Base-by-base conservation (phyloP, 2,113 vertebrate species). In the Rhinoderma darwinii region DNA sequence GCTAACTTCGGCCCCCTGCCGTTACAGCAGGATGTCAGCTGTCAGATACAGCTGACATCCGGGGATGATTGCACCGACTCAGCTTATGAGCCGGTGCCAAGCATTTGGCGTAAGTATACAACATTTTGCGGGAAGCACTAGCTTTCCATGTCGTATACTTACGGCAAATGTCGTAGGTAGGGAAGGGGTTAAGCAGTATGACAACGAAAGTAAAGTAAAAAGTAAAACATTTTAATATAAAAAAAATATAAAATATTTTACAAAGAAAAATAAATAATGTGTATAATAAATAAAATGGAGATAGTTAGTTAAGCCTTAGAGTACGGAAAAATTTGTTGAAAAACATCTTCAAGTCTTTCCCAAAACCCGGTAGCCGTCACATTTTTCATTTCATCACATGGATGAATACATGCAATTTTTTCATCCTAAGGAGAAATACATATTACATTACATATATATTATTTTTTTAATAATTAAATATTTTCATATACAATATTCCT, bases 211-310 rank as follows among this genome's bases (percentile, higher is more conserved):
- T 35, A 35, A 1, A 30, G 8, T 30, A 18, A 27, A 7, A 47
- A 22, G 41, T 51, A 51, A 78, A 78, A 51, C 1, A 32, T 25
- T 78, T 51, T 78, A 78, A 78, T 78, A 11, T 32, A 11, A 32
- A 30, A 50, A 32, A 77, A 20, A 20, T 18, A 76, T 44, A 17
- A 47, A 77, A 77, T 41, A 72, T 72, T 72, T 72, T 5, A 35
- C n/a, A 51, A 20, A 32, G 25, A 47, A n/a, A 51, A 78, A 78
- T 51, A 78, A 78, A 78, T 78, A 51, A 27, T 35, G 47, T 51
- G 14, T 17, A 32, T 4, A 50, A 51, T 47, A 51, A 51, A 51
- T 78, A 51, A 78, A 78, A 78, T 22, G 32, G 18, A 51, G n/a
- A 22, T 77, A 17, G 5, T 18, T 20, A 50, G 27, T 30, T 47